Conservation (phyloP, 2,888 invertebrate genomes). For the Colostygia pectinataria region DNA sequence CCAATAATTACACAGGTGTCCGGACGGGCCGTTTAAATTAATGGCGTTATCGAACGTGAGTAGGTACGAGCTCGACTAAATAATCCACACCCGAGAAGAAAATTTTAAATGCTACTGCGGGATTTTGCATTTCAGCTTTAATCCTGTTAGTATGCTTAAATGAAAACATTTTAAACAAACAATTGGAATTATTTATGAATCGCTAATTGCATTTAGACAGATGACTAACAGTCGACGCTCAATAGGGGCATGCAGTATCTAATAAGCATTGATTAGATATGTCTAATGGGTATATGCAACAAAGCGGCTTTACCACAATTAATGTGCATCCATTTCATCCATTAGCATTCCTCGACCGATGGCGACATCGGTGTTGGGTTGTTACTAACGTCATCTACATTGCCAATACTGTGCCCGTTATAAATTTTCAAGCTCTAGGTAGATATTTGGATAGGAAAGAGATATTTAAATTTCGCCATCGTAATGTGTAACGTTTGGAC, state of each 20-base stretch:
- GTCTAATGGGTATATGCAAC: slow-evolving; percentile 33
- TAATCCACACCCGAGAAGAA: slow-evolving; percentile 38
- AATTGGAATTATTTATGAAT: slow-evolving; percentile 4
- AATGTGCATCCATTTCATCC: slow-evolving; percentile 59
- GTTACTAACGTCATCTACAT: slow-evolving; percentile 61
- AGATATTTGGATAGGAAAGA: slow-evolving; percentile 36
- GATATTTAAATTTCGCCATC: slow-evolving; percentile 51
- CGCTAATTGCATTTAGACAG: slow-evolving; percentile 16
- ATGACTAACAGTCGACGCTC: slow-evolving; percentile 16
- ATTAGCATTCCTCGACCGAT: slow-evolving; percentile 64
- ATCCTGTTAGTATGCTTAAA: slow-evolving; percentile 29
- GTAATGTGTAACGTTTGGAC: slow-evolving; percentile 47
- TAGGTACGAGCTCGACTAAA: slow-evolving; percentile 37
- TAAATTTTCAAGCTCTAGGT: slow-evolving; percentile 55
- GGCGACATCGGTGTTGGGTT: slow-evolving; percentile 46
- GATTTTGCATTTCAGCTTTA: slow-evolving; percentile 30
- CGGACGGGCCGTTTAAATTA: slow-evolving; percentile 52
- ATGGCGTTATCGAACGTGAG: slow-evolving; percentile 51
- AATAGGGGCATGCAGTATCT: slow-evolving; percentile 17
- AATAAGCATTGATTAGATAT: slow-evolving; percentile 30
- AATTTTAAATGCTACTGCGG: slow-evolving; percentile 30
- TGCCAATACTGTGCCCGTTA: slow-evolving; percentile 57
- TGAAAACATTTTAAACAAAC: slow-evolving; percentile 19
- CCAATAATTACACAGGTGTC: slow-evolving; percentile 54
- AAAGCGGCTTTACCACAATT: slow-evolving; percentile 52